phyloP scores from a whole-genome alignment of 2,113 vertebrate species.

The Apus apus region DNA sequence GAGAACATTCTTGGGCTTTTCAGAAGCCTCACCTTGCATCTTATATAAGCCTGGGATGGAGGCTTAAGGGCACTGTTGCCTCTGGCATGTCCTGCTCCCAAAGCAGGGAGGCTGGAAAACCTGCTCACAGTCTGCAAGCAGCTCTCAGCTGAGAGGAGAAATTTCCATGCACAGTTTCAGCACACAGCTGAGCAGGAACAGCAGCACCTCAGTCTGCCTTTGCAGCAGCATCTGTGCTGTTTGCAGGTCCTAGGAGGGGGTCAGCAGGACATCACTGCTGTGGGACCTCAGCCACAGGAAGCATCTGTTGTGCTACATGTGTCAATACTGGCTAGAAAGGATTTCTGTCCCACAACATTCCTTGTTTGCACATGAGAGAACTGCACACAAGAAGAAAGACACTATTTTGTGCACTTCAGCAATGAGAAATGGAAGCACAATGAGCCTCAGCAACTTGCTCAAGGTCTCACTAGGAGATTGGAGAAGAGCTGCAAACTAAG shows the following conservation, averaged over 20 bases:
- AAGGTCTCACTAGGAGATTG: fast-evolving
- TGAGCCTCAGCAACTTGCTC: not conserved
- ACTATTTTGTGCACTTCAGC: not conserved
- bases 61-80: not conserved
- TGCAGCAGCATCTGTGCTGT: fast-evolving
- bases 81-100: fast-evolving
- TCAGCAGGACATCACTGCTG: not conserved
- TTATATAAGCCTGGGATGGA: fast-evolving
- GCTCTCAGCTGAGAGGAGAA: not conserved
- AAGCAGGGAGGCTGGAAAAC: not conserved
- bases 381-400: fast-evolving
- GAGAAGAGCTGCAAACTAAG: not conserved
- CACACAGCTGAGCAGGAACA: not conserved
- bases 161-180: fast-evolving
- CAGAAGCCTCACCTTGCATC: not conserved
- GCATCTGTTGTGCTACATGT: fast-evolving
- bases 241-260: fast-evolving
- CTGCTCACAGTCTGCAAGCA: not conserved
- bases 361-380: fast-evolving
- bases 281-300: fast-evolving
- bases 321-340: fast-evolving
- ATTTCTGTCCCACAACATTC: not conserved
- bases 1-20: not conserved
- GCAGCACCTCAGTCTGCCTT: fast-evolving
- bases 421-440: not conserved